phyloP scores from a whole-genome alignment of 2,797 vertebrate species.

The Discoglossus pictus region DNA sequence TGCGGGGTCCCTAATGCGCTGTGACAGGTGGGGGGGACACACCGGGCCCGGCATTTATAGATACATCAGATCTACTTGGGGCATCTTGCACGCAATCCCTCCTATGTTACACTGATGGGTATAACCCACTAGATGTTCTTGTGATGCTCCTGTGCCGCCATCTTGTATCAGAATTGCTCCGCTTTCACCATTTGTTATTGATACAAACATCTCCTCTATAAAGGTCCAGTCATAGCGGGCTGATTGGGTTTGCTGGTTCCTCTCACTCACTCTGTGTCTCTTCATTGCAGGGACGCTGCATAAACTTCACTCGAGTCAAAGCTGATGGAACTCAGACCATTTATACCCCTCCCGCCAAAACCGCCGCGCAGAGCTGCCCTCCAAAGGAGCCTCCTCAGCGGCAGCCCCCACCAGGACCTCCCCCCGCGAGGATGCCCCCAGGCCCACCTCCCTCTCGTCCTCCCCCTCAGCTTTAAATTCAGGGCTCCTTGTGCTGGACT shows the following conservation, averaged over 20 bases:
- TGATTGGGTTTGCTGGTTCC: too few relatives aligned
- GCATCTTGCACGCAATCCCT: too few relatives aligned
- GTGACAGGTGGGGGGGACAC: neutral
- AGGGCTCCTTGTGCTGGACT: conserved; percentile 20
- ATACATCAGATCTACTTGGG: too few relatives aligned
- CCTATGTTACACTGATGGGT: too few relatives aligned
- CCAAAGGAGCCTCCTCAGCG: conserved; percentile 24
- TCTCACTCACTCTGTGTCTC: too few relatives aligned
- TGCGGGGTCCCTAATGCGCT: neutral
- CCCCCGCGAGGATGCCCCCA: conserved; percentile 38
- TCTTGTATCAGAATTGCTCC: too few relatives aligned
- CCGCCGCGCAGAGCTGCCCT: neutral
- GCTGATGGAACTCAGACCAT: conserved; percentile 33
- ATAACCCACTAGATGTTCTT: too few relatives aligned
- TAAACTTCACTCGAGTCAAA: conserved; percentile 45
- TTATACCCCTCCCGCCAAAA: conserved; percentile 28
- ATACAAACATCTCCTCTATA: too few relatives aligned
- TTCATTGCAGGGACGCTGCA: conserved; percentile 44
- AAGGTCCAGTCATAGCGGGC: too few relatives aligned
- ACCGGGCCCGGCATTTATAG: too few relatives aligned
- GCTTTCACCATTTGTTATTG: too few relatives aligned
- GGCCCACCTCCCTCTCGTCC: conserved; percentile 44
- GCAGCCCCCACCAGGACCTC: conserved; percentile 44
- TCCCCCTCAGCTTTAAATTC: conserved; percentile 35
- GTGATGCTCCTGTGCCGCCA: too few relatives aligned